These are phyloP conservation scores for Habroteleia sp. DNA, from an alignment of 2,888 invertebrate species.

Conservation along the genomic window DNA sequence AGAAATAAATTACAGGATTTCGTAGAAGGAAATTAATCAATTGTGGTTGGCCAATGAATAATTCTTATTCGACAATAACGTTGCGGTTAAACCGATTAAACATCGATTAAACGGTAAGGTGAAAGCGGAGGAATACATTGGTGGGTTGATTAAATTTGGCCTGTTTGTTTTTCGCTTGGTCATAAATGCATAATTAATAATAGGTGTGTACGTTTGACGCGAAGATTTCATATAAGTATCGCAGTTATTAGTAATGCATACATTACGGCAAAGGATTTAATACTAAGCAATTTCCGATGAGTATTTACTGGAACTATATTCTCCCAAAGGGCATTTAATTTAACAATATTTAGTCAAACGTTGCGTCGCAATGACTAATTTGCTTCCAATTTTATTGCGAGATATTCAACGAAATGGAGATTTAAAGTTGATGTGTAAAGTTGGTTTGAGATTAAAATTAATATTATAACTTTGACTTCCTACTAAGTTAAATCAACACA, in stretches of 20 bases:
- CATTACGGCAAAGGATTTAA: conserved; percentile 42
- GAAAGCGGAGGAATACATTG: neutral
- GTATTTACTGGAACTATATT: conserved; percentile 46
- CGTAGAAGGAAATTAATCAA: conserved; percentile 23
- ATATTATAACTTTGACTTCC: neutral
- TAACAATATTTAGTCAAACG: conserved; percentile 52
- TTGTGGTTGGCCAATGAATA: conserved; percentile 16
- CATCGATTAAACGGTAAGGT: conserved; percentile 35
- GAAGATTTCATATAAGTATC: conserved; percentile 38
- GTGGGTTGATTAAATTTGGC: conserved; percentile 18
- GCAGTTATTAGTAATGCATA: conserved; percentile 45
- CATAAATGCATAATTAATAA: conserved; percentile 3
- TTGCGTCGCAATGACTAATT: conserved; percentile 41
- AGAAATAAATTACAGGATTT: conserved; percentile 11
- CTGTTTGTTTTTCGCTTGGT: conserved; percentile 19
- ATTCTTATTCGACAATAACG: conserved; percentile 46
- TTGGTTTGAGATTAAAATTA: conserved; percentile 5
- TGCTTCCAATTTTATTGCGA: conserved; percentile 37
- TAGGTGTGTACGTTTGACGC: conserved; percentile 1
- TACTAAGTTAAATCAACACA: too few relatives aligned
- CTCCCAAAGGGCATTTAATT: conserved; percentile 56
- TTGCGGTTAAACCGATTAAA: conserved; percentile 38
- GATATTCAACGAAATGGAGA: conserved; percentile 20
- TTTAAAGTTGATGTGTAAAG: conserved; percentile 16
- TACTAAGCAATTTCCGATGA: conserved; percentile 38